phyloP scores from a whole-genome alignment of 2,797 vertebrate genomes.

The Rhinophrynus dorsalis region DNA sequence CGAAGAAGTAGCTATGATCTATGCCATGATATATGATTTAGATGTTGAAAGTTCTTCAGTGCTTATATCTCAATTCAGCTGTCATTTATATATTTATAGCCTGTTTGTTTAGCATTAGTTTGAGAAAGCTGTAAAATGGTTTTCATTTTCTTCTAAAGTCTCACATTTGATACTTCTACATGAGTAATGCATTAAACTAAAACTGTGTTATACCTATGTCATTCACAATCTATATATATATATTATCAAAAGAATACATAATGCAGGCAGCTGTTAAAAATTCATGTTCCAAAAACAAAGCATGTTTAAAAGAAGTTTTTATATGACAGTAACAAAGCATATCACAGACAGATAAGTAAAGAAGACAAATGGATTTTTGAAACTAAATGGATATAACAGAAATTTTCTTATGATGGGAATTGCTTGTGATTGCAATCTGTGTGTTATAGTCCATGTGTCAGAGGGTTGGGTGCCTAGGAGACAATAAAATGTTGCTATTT shows the following conservation, averaged over 20 bases:
- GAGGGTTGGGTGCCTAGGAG: constrained; percentile 5
- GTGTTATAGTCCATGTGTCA: constrained; percentile 26
- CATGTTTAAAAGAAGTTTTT: constrained; percentile 1
- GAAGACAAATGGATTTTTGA: constrained; percentile 16
- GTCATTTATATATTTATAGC: constrained; percentile 10
- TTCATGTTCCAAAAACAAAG: background rate
- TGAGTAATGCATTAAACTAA: constrained; percentile 30
- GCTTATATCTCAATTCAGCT: constrained; percentile 21
- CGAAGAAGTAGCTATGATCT: constrained; percentile 34
- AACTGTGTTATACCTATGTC: constrained; percentile 10
- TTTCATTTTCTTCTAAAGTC: constrained; percentile 32
- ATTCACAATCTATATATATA: constrained; percentile 6
- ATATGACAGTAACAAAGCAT: constrained; percentile 6
- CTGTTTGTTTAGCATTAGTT: constrained; percentile 1
- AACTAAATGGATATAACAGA: constrained; percentile 33
- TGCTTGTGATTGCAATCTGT: constrained; percentile 42
- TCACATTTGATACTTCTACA: constrained; percentile 11
- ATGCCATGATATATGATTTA: constrained; percentile 29
- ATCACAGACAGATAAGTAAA: background rate
- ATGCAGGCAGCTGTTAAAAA: constrained; percentile 2
- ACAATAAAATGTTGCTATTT: constrained; percentile 25
- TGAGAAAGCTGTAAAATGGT: constrained; percentile 26
- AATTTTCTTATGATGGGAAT: constrained; percentile 29
- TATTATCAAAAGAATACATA: constrained; percentile 1
- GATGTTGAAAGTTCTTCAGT: background rate